These are phyloP conservation scores for Microcebus ravelobensis DNA, from an alignment of 2,113 vertebrate species.

Conservation along the genomic window DNA sequence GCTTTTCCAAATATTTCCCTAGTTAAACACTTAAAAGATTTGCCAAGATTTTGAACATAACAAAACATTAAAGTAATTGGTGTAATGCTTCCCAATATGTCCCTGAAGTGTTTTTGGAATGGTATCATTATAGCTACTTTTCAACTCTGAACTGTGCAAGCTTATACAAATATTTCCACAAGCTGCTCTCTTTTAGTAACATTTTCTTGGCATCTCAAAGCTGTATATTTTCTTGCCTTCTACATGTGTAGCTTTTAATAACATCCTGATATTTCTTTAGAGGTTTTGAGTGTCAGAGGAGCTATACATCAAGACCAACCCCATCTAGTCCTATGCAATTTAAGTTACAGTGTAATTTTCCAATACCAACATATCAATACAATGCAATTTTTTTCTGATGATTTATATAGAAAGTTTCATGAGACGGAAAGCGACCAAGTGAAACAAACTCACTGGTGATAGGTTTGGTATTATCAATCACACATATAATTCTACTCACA, in stretches of 20 bases:
- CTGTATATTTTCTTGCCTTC: background rate
- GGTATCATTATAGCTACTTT: background rate
- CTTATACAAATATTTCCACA: slow-evolving; percentile 45
- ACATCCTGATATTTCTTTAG: background rate
- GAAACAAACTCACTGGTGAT: background rate
- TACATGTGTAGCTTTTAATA: background rate
- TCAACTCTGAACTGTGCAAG: background rate
- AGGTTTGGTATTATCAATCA: background rate
- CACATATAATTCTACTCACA: background rate
- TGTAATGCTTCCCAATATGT: slow-evolving; percentile 9
- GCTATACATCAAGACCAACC: background rate
- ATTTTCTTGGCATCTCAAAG: background rate
- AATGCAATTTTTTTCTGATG: background rate
- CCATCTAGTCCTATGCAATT: background rate
- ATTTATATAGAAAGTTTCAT: slow-evolving; percentile 3
- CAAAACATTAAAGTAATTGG: slow-evolving; percentile 42
- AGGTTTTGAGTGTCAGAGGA: background rate
- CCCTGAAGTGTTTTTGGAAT: slow-evolving; percentile 31
- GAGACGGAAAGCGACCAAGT: background rate
- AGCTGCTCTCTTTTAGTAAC: background rate
- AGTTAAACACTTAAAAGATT: background rate
- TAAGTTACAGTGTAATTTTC: background rate
- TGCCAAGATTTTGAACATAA: slow-evolving; percentile 58
- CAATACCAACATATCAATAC: background rate
- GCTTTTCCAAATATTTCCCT: slow-evolving; percentile 42